These are phyloP conservation scores for Macrobrachium nipponense DNA, from an alignment of 1,140 invertebrate genomes.

Conservation along the genomic window DNA sequence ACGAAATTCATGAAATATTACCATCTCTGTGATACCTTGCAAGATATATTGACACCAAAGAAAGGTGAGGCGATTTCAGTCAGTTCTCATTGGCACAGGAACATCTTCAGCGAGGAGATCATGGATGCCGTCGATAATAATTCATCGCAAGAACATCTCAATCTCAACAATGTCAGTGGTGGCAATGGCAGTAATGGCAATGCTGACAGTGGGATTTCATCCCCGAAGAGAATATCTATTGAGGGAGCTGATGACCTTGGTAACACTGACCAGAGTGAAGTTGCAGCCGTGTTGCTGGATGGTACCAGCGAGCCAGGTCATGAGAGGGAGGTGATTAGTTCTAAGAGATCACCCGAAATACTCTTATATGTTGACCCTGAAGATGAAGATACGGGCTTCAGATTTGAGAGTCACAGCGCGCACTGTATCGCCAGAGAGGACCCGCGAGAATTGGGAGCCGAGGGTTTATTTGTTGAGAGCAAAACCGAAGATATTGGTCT, in stretches of 20 bases:
- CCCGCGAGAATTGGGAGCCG: no score
- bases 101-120: conserved; percentile 66
- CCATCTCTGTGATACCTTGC: conserved; percentile 67
- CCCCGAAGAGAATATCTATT: conserved; percentile 37
- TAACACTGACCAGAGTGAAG: conserved; percentile 4
- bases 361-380: no score
- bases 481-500: no score
- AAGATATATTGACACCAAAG: conserved; percentile 67
- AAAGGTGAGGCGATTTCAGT: conserved; percentile 69
- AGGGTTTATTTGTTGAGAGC: no score
- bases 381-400: no score
- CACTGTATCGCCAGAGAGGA: no score
- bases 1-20: conserved; percentile 68
- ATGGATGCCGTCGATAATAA: conserved; percentile 66
- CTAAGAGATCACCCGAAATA: no score
- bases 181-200: not conserved
- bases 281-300: conserved; percentile 33
- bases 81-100: conserved; percentile 66
- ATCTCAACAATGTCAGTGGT: not conserved
- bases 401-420: no score
- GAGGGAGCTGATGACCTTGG: conserved; percentile 40
- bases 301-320: conserved; percentile 4
- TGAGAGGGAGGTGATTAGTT: not conserved
- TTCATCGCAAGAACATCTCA: conserved; percentile 55
- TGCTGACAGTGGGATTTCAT: conserved; percentile 55